Conservation (phyloP, 2,113 vertebrate species). For the Laterallus jamaicensis region DNA sequence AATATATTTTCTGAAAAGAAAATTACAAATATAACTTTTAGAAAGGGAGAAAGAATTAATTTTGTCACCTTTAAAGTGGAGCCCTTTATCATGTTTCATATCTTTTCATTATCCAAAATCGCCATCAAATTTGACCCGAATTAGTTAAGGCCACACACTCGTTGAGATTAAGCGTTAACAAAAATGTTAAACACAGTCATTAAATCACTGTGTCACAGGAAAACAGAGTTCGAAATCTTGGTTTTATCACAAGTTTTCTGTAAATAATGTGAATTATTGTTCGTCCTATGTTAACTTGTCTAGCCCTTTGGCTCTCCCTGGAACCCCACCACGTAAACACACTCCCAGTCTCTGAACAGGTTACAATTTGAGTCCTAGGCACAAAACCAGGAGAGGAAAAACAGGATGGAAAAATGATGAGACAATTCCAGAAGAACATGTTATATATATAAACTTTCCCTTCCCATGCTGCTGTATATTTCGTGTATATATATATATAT, state of each 20-base stretch:
- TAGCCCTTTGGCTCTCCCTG: background rate
- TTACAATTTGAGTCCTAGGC: background rate
- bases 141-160: background rate
- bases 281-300: background rate
- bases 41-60: background rate
- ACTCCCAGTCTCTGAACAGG: background rate
- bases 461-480: background rate
- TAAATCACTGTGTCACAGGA: background rate
- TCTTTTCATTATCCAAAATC: background rate
- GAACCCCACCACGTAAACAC: background rate
- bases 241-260: background rate
- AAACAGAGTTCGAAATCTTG: background rate
- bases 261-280: background rate
- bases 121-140: background rate
- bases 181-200: background rate
- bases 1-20: background rate
- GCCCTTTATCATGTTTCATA: background rate
- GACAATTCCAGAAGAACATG: background rate
- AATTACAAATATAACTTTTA: background rate
- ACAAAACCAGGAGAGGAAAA: background rate
- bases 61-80: background rate
- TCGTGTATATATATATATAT: background rate
- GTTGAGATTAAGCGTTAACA: background rate
- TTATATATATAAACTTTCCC: background rate
- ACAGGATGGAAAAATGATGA: background rate